Evolutionary conservation across 2,797 vertebrate genomes (phyloP).

Genomic region (Sebastes ruberrimus): DNA sequence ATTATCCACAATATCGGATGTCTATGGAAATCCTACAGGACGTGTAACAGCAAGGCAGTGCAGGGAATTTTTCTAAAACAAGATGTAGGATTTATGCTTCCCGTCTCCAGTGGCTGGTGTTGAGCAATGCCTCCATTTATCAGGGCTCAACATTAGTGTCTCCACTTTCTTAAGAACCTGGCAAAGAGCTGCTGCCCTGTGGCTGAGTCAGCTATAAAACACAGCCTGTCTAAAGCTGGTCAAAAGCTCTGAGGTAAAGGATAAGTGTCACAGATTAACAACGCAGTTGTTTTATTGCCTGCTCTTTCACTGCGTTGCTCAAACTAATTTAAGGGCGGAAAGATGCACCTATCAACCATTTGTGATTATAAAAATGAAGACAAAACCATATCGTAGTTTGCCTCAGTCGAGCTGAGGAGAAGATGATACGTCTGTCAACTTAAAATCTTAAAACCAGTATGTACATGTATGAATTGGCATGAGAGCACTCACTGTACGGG

Average conservation of each 20-base stretch:
- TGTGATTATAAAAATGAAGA: neutral
- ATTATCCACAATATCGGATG: neutral
- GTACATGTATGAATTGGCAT: neutral
- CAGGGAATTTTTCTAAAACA: neutral
- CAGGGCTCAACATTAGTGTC: constrained; percentile 27
- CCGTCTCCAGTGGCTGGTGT: neutral
- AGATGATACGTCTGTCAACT: neutral
- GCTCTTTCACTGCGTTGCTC: neutral
- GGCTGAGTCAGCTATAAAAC: constrained; percentile 35
- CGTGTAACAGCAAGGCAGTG: neutral
- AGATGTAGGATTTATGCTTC: neutral
- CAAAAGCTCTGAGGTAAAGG: constrained; percentile 40
- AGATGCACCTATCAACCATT: neutral
- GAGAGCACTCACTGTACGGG: constrained; percentile 87
- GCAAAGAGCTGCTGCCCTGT: constrained; percentile 21
- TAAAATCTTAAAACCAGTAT: neutral
- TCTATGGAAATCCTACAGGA: neutral
- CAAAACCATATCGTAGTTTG: neutral
- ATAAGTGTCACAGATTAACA: constrained; percentile 25
- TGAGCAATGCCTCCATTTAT: constrained; percentile 30
- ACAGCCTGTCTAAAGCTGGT: neutral
- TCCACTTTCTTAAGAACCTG: constrained; percentile 16
- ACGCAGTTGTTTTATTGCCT: constrained; percentile 17
- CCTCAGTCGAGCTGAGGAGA: neutral
- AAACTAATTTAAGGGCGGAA: neutral